Evolutionary conservation across 2,113 vertebrate genomes (phyloP), one percentile per base, ranked within the genome.

Genomic region (Gnathonemus longibarbis): DNA sequence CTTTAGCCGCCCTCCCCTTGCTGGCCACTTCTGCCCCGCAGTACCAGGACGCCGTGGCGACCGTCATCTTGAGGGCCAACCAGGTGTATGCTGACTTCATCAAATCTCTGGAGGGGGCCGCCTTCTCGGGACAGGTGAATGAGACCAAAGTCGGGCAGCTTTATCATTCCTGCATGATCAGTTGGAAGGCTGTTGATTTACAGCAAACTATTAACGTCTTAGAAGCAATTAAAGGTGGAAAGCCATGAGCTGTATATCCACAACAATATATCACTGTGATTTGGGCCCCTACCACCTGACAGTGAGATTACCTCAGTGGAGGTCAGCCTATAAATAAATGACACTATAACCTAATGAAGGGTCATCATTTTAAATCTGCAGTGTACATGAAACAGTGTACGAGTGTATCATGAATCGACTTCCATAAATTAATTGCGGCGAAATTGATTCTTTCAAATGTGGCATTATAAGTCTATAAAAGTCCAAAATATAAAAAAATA

Each of bases 1-100:
- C 98, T 0, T 96, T 99, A 15, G 98, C 98, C 0, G 98, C 98
- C 0, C 97, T 99, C 88, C 98, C 98, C 21, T 96, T 99, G 24
- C 89, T 99, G 92, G 98, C 98, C 6, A 99, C 98, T 0, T 98
- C 98, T 0, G 97, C 98, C 0, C 98, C 98, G 0, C 98, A 98
- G 95, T 99, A 99, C 95, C 98, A 99, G 88, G 98, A 99, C 90
- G 97, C 98, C 0, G 97, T 99, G 17, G 97, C 98, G 17, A 94
- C 96, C 0, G 98, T 99, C 92, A 99, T 99, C 84, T 89, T 97
- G 90, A 94, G 98, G 91, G 97, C 98, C 95, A 99, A 99, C 94
- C 97, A 99, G 91, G 96, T 97, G 90, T 99, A 98, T 19, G 92
- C 92, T 0, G 98, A 99, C 92, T 99, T 99, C 96, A 95, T 99